These are phyloP conservation scores for Stercorarius parasiticus DNA, from an alignment of 2,113 vertebrate species.

Conservation along the genomic window DNA sequence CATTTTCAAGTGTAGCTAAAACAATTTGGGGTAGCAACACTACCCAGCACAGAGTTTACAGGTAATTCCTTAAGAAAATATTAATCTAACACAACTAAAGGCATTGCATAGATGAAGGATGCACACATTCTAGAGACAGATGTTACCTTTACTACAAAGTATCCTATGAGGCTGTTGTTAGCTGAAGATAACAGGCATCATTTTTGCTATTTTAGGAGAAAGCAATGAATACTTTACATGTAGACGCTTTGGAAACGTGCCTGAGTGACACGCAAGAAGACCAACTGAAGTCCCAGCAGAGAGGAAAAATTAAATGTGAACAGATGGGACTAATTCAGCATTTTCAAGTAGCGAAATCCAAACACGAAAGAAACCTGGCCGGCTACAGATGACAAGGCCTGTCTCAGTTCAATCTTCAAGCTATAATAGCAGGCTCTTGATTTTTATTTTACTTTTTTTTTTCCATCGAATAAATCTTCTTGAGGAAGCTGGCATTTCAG, in stretches of 20 bases:
- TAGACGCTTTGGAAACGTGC: background rate
- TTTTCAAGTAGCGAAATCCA: conserved; percentile 32
- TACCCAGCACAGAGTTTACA: background rate
- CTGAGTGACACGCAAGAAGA: background rate
- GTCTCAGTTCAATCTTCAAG: conserved; percentile 14
- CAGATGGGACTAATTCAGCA: conserved; percentile 57
- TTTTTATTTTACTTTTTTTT: background rate
- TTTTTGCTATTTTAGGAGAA: conserved; percentile 34
- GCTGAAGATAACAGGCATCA: background rate
- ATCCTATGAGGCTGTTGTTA: background rate
- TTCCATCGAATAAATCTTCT: conserved; percentile 4
- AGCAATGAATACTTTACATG: background rate
- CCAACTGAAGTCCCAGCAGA: conserved; percentile 29
- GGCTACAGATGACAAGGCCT: conserved; percentile 38
- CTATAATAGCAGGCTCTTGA: background rate
- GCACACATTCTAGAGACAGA: background rate
- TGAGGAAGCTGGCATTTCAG: background rate
- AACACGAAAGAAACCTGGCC: conserved; percentile 11
- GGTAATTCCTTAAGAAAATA: background rate
- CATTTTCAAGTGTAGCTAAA: background rate
- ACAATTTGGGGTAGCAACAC: background rate
- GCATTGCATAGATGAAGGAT: background rate
- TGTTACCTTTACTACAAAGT: background rate
- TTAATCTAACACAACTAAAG: background rate
- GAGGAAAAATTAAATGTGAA: conserved; percentile 46